Evolutionary conservation across 2,113 vertebrate genomes (phyloP).

Genomic region (Echinops telfairi): DNA sequence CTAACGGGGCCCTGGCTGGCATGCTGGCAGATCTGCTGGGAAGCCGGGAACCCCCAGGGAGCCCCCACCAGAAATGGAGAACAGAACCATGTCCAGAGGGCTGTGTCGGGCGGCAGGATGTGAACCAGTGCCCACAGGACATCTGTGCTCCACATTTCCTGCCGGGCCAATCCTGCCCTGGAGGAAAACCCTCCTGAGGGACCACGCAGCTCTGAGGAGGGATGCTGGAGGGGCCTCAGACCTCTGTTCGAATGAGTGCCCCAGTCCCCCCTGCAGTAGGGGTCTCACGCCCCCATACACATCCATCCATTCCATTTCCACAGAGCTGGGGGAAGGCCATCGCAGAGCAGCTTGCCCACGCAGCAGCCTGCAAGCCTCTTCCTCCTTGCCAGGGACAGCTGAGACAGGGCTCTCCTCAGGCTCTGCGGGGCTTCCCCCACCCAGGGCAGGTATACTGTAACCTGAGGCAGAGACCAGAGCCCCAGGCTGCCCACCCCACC

Average conservation of each 20-base stretch:
- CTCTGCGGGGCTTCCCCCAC: background rate
- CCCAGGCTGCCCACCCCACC: fast-evolving
- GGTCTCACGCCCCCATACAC: background rate
- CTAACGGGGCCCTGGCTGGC: background rate
- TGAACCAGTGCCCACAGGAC: background rate
- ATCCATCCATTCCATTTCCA: too few species aligned
- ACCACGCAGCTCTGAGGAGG: too few species aligned
- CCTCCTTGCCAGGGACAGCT: too few species aligned
- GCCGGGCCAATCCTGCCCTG: background rate
- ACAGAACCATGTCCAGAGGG: background rate
- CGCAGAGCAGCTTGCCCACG: background rate
- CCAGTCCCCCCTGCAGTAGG: background rate
- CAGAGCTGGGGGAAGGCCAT: background rate
- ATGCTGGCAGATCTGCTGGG: background rate
- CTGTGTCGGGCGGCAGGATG: background rate
- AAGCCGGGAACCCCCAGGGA: too few species aligned
- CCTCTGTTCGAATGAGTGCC: too few species aligned
- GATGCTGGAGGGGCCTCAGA: background rate
- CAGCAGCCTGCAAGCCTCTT: too few species aligned
- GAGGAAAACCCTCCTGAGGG: background rate
- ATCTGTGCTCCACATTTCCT: background rate
- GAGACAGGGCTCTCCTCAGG: background rate
- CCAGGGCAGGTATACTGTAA: background rate
- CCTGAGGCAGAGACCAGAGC: background rate
- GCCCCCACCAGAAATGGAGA: background rate